Conservation (phyloP, 2,797 vertebrate genomes). For the Micropoecilia bifurca region DNA sequence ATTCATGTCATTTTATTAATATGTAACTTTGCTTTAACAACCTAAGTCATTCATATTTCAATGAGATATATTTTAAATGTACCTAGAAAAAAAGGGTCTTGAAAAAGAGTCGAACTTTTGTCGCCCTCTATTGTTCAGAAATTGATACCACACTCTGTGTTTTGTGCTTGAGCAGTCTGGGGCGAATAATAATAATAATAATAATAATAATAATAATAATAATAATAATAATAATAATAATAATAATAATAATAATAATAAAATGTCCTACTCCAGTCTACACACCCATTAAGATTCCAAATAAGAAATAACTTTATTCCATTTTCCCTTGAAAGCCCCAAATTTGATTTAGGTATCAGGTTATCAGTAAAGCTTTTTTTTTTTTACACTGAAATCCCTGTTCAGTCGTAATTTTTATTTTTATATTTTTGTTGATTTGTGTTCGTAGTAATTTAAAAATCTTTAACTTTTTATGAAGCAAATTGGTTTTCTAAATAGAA, state of each 20-base stretch:
- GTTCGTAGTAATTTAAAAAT: neutral
- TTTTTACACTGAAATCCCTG: neutral
- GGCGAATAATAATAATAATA: conserved; percentile 22
- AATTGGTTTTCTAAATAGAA: neutral
- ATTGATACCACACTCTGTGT: conserved; percentile 33
- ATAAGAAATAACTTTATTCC: neutral
- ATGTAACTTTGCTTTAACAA: neutral
- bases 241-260: too few relatives aligned
- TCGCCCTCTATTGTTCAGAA: conserved; percentile 60
- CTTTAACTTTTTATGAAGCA: neutral
- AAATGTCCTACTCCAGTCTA: neutral
- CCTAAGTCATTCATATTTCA: neutral
- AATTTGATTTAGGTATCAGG: neutral
- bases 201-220: too few relatives aligned
- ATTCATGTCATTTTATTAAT: neutral
- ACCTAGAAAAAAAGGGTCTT: neutral
- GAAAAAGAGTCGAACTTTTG: conserved; percentile 24
- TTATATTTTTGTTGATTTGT: neutral
- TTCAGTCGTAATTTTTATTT: neutral
- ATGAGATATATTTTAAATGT: neutral
- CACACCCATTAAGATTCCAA: neutral
- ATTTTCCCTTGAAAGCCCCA: neutral
- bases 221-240: too few relatives aligned
- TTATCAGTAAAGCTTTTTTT: neutral
- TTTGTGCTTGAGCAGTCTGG: conserved; percentile 28